A percentile compares a stretch with the other conserved stretches of the same genome.
These are phyloP conservation scores for Leptatherina wallacei DNA, from an alignment of 2,797 vertebrate species.

Conservation along the genomic window DNA sequence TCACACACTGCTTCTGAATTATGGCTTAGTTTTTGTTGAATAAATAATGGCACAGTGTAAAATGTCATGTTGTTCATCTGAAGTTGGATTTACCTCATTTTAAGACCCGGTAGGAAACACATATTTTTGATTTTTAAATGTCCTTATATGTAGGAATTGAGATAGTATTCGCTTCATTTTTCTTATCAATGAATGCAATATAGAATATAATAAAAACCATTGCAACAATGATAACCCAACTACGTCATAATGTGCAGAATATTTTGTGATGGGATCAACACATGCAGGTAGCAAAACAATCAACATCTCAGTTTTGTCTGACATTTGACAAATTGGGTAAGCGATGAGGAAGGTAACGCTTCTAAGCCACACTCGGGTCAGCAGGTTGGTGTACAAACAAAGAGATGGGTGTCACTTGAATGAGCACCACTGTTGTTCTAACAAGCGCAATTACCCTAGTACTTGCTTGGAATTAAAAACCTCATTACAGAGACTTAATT, in stretches of 20 bases:
- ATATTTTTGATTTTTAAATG: too few relatives aligned
- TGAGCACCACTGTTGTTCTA: conserved; percentile 46
- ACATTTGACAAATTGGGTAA: conserved; percentile 34
- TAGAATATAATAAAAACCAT: too few relatives aligned
- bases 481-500: conserved; percentile 61
- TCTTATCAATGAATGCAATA: too few relatives aligned
- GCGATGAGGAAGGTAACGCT: conserved; percentile 4
- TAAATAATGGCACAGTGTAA: not conserved
- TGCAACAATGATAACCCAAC: too few relatives aligned
- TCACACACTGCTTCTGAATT: not conserved
- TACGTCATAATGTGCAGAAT: too few relatives aligned
- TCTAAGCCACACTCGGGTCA: conserved; percentile 35
- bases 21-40: not conserved
- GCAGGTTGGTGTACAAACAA: conserved; percentile 42
- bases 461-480: conserved; percentile 60
- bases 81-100: too few relatives aligned
- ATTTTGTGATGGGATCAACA: not conserved
- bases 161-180: too few relatives aligned
- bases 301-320: not conserved
- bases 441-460: conserved; percentile 63
- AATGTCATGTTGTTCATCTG: not conserved
- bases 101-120: too few relatives aligned
- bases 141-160: too few relatives aligned
- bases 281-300: not conserved
- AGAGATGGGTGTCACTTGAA: conserved; percentile 46